Evolutionary conservation across 2,797 vertebrate species (phyloP).

Genomic region (Octomys mimax): DNA sequence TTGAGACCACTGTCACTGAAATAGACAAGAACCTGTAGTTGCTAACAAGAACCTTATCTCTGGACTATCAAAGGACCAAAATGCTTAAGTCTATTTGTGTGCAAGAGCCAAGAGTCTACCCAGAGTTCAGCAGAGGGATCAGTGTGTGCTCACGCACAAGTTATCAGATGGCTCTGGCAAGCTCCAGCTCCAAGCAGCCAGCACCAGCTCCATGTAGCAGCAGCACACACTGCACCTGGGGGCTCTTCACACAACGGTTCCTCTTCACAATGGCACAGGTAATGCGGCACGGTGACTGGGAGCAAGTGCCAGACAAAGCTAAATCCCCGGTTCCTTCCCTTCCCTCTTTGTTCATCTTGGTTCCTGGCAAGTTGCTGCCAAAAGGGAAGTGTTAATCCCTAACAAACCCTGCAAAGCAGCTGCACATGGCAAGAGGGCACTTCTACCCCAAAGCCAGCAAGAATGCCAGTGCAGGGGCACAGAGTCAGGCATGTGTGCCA

Average conservation of each 20-base stretch:
- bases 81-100: conserved; percentile 67
- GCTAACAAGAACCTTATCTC: background rate
- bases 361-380: conserved; percentile 20
- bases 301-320: background rate
- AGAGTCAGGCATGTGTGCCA: background rate
- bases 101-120: conserved; percentile 73
- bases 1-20: background rate
- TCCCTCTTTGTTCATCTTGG: conserved; percentile 10
- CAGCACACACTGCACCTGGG: background rate
- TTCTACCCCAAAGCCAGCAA: background rate
- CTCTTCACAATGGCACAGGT: background rate
- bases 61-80: background rate
- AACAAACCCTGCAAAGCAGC: background rate
- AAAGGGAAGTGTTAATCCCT: conserved; percentile 57
- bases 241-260: conserved; percentile 22
- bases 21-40: background rate
- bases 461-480: background rate
- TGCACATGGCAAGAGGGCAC: background rate
- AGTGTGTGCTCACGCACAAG: conserved; percentile 76
- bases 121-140: conserved; percentile 78
- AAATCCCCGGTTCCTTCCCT: conserved; percentile 26
- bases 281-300: background rate
- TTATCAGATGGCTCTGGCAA: conserved; percentile 58
- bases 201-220: conserved; percentile 37
- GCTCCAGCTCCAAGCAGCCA: conserved; percentile 53